Conservation (phyloP, 2,797 vertebrate genomes). For the Mus spretus region DNA sequence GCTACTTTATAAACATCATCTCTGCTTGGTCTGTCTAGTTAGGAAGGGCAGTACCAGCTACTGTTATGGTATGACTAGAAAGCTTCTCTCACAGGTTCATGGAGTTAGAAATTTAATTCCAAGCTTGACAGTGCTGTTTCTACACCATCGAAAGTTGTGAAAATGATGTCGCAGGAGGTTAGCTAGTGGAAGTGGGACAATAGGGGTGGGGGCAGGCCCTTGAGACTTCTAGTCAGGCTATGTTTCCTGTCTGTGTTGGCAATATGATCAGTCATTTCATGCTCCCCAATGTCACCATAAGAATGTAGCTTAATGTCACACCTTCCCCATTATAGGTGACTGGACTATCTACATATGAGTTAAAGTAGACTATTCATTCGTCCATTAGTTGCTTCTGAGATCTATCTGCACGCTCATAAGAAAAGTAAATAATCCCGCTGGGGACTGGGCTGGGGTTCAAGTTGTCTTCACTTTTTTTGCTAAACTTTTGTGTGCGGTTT, state of each 20-base stretch:
- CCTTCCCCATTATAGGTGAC: neutral
- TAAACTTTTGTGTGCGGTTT: neutral
- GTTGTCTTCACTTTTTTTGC: neutral
- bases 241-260: neutral
- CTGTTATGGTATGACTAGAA: neutral
- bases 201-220: neutral
- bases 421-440: neutral
- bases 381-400: neutral
- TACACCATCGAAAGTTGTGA: neutral
- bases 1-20: neutral
- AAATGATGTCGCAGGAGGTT: neutral
- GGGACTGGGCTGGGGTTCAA: neutral
- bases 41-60: neutral
- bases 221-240: neutral
- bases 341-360: neutral
- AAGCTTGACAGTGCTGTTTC: neutral
- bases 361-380: neutral
- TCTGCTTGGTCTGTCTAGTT: neutral
- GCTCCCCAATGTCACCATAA: too few relatives aligned
- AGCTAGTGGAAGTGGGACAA: too few relatives aligned
- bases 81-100: neutral
- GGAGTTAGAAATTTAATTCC: neutral
- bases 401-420: neutral
- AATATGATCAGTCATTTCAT: neutral
- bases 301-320: neutral